Evolutionary conservation across 2,113 vertebrate genomes (phyloP).

Genomic region (Pluvialis apricaria): DNA sequence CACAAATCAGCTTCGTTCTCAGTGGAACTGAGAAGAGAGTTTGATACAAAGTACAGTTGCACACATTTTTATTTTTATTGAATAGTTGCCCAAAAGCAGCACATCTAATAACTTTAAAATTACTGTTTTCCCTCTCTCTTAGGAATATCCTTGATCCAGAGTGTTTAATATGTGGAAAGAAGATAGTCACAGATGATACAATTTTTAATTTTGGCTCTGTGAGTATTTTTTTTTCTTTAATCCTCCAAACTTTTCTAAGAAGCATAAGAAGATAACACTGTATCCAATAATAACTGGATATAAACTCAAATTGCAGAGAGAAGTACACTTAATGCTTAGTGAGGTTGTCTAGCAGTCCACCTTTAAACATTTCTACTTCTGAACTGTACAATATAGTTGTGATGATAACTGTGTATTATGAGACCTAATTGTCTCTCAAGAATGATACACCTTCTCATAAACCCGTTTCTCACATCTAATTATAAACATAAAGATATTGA

Average conservation of each 20-base stretch:
- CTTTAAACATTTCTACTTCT: neutral
- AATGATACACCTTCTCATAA: neutral
- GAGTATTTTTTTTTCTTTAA: neutral
- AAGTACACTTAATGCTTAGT: neutral
- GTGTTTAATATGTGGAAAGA: constrained; percentile 28
- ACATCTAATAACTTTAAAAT: constrained; percentile 18
- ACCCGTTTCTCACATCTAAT: neutral
- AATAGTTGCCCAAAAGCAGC: neutral
- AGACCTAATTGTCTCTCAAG: neutral
- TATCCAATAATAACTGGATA: neutral
- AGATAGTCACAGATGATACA: constrained; percentile 26
- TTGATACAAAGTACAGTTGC: constrained; percentile 12
- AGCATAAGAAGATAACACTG: neutral
- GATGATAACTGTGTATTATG: neutral
- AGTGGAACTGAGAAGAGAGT: neutral
- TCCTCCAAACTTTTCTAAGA: neutral
- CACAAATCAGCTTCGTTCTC: neutral
- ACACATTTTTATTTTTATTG: constrained; percentile 26
- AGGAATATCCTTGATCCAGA: constrained; percentile 16
- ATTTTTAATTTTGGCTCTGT: constrained; percentile 6
- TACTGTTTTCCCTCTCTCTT: constrained; percentile 2
- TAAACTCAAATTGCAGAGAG: neutral
- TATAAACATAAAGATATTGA: neutral
- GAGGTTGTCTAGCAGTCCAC: neutral
- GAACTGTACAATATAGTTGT: neutral